Base-by-base conservation (phyloP, 2,888 invertebrate genomes). In the Drosophila incognita region DNA sequence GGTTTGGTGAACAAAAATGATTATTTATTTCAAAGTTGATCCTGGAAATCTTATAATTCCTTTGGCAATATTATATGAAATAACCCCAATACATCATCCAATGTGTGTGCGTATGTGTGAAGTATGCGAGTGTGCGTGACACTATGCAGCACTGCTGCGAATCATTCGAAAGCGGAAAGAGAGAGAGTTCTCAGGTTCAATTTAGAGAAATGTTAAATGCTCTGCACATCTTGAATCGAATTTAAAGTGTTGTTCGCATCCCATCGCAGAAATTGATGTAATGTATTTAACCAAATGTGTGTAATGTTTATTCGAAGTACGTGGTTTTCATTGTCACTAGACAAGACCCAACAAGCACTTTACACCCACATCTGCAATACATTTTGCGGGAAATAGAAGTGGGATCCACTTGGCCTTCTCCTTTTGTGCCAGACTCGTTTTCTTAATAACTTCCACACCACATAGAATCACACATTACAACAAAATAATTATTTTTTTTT, bases 391-490 rank as follows among this genome's bases (percentile, higher is more conserved):
- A 24, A 46, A 35, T 6, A 36, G 3, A 36, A 36, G 33, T n/a
- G 24, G 11, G 0, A 11, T 33, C 4, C 33, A 49, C 60, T 52
- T 58, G 77, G 72, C 70, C 78, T 74, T 68, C 69, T 51, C 56
- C 69, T 60, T 67, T 63, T 65, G 48, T 66, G 60, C 40, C 67
- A 71, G 56, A 79, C 68, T 58, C 72, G 65, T 79, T 86, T 82
- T 87, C 86, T 90, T 86, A 87, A 91, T 89, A 87, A 86, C 78
- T 81, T 87, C 76, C 78, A 71, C 75, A 79, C 51, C 72, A 78
- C 82, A 90, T 87, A 82, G 74, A 88, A 86, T 83, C 81, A 88
- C 81, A 78, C 78, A 53, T 29, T 13, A 0, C 62, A 48, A 66
- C 81, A 63, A 40, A 58, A 31, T 31, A 31, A 2, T 10, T 31